Evolutionary conservation across 2,888 invertebrate genomes (phyloP).

Genomic region (Tuta absoluta): DNA sequence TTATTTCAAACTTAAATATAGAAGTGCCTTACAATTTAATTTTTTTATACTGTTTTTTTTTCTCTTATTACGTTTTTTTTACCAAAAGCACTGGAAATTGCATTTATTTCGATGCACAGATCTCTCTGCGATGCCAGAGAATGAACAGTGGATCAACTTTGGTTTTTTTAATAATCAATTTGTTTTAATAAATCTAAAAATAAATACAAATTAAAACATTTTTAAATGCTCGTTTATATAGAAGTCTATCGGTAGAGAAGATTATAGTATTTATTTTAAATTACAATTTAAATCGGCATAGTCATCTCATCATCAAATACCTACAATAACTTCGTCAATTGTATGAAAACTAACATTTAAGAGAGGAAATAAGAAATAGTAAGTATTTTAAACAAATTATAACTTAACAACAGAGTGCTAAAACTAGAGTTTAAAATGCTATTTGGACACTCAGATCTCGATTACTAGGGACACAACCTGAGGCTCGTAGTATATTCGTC

Average conservation of each 20-base stretch:
- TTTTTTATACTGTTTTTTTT: slow-evolving; percentile 65
- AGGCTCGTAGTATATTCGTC: too few relatives aligned
- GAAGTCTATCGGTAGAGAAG: slow-evolving; percentile 21
- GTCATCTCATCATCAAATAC: slow-evolving; percentile 33
- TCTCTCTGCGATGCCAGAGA: slow-evolving; percentile 58
- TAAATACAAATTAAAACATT: slow-evolving; percentile 28
- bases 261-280: slow-evolving; percentile 22
- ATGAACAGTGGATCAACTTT: slow-evolving; percentile 47
- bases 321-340: slow-evolving; percentile 70
- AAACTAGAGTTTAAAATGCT: slow-evolving; percentile 18
- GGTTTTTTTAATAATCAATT: slow-evolving; percentile 48
- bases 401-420: slow-evolving; percentile 26
- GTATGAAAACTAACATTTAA: slow-evolving; percentile 49
- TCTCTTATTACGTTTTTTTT: slow-evolving; percentile 49
- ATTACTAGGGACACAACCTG: too few relatives aligned
- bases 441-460: neutral
- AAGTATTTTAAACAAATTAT: slow-evolving; percentile 26
- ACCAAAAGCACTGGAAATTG: slow-evolving; percentile 67
- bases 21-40: slow-evolving; percentile 80
- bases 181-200: slow-evolving; percentile 17
- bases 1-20: slow-evolving; percentile 72
- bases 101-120: slow-evolving; percentile 67
- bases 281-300: slow-evolving; percentile 28
- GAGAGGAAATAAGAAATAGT: slow-evolving; percentile 32
- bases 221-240: neutral